Percentiles rank a stretch among this genome's conserved stretches.
phyloP scores from a whole-genome alignment of 1,140 invertebrate species.

The Rhizoglyphus robini region DNA sequence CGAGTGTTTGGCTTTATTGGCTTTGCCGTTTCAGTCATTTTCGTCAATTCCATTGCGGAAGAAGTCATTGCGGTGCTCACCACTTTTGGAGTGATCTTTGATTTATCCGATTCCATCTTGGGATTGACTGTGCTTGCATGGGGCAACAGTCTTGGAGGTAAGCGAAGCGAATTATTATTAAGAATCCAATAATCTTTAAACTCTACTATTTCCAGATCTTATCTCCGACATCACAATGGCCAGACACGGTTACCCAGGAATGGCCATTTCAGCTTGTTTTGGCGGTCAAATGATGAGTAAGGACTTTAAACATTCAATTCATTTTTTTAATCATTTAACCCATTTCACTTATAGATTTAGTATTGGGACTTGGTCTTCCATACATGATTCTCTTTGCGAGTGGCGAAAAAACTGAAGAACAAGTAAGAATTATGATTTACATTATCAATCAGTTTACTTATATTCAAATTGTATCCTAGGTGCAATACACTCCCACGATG shows the following conservation, averaged over 20 bases:
- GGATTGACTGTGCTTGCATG: slow-evolving; percentile 54
- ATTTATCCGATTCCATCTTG: slow-evolving; percentile 48
- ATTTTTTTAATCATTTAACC: neutral
- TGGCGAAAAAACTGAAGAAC: neutral
- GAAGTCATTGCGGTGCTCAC: slow-evolving; percentile 50
- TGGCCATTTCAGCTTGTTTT: slow-evolving; percentile 54
- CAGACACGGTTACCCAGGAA: slow-evolving; percentile 46
- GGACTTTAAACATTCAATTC: neutral
- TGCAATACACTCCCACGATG: slow-evolving; percentile 33
- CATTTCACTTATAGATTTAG: neutral
- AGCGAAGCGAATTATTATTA: neutral
- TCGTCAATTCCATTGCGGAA: slow-evolving; percentile 50
- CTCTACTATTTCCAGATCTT: slow-evolving; percentile 35
- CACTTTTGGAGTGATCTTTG: slow-evolving; percentile 44
- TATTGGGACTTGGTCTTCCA: neutral
- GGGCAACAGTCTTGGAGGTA: slow-evolving; percentile 49
- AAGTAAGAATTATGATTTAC: neutral
- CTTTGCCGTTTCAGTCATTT: slow-evolving; percentile 47
- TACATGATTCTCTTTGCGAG: neutral
- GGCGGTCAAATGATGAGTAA: slow-evolving; percentile 52
- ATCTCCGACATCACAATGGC: slow-evolving; percentile 46
- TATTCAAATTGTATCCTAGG: slow-evolving; percentile 25
- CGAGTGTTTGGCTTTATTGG: slow-evolving; percentile 44
- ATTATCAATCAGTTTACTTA: neutral
- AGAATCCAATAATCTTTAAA: neutral